Evolutionary conservation across 1,140 invertebrate genomes (phyloP), one percentile per base, ranked within the genome.

Genomic region (Magallana angulata): DNA sequence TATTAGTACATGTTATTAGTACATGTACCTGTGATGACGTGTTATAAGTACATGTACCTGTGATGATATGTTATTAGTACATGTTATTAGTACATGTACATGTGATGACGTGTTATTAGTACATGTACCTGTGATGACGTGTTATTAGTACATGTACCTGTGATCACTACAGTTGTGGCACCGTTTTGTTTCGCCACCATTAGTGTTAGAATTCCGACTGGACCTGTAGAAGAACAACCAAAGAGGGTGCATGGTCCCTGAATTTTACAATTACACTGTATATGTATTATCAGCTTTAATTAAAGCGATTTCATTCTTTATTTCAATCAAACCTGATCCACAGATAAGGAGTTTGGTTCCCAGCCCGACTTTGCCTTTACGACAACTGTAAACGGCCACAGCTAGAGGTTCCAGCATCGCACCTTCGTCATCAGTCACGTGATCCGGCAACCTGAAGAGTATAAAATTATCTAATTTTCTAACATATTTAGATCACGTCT

Each of bases 391-490:
- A 0, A 99, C 97, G 6, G 97, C 98, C 57, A 99, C 98, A 0
- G 98, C 97, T 1, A 99, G 94, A 0, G 98, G 98, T 93, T 99
- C 98, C 84, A 99, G 93, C 1, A 99, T 92, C 0, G 98, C 98
- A 14, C 98, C 98, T 95, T 99, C 98, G 94, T 99, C 98, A 92
- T 98, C 96, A 7, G 96, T 96, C 9, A 99, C 97, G 94, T 98
- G 95, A 91, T 98, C 97, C 0, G 98, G 98, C 24, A 99, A 94
- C 94, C 98, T 94, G 82, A 16, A 36, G 18, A 48, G 36, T 5
- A 48, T 5, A 48, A 4, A 4, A 48, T 48, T 48, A 48, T 48
- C 36, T 48, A 48, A 48, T 48, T 48, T 48, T 48, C 36, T 48
- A 5, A 48, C 36, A 48, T 48, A 48, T 48, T 48, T 48, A 48